phyloP scores from a whole-genome alignment of 2,113 vertebrate species.

The Clarias magur region DNA sequence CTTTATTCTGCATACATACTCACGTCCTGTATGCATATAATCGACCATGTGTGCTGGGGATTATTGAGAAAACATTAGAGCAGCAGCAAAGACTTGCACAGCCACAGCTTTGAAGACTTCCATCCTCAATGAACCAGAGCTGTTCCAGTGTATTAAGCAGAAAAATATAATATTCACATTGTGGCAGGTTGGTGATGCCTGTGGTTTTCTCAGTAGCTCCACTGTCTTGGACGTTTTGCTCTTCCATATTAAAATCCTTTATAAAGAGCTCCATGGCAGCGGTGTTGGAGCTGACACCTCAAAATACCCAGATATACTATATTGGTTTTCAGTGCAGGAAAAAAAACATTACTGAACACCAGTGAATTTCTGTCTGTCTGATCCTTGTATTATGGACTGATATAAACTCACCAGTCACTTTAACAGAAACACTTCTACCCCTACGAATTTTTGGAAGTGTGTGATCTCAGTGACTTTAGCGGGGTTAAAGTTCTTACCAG shows the following conservation, averaged over 20 bases:
- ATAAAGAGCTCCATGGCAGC: not conserved
- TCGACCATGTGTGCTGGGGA: slow-evolving; percentile 17
- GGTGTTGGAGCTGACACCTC: not conserved
- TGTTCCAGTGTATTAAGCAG: slow-evolving; percentile 54
- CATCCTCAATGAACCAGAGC: slow-evolving; percentile 31
- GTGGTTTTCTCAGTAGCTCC: slow-evolving; percentile 14
- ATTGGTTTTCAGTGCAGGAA: slow-evolving; percentile 8
- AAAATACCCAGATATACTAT: slow-evolving; percentile 10
- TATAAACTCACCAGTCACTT: not conserved
- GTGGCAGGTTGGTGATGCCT: slow-evolving; percentile 28
- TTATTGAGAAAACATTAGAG: slow-evolving; percentile 15
- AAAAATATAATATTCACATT: slow-evolving; percentile 58
- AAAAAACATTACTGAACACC: slow-evolving; percentile 23
- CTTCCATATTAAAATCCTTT: not conserved
- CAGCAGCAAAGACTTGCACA: slow-evolving; percentile 27
- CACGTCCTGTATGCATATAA: slow-evolving; percentile 5
- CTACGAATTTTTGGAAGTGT: not conserved
- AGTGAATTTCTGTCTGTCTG: slow-evolving; percentile 2
- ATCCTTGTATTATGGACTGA: not conserved
- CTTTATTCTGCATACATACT: not conserved
- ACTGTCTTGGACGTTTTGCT: slow-evolving; percentile 9
- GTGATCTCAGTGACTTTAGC: not conserved
- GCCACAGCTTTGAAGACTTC: slow-evolving; percentile 21
- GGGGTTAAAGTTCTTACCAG: not conserved
- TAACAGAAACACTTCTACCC: not conserved